These are phyloP conservation scores for Drosophila koepferae DNA, from an alignment of 2,888 invertebrate genomes.

Conservation along the genomic window DNA sequence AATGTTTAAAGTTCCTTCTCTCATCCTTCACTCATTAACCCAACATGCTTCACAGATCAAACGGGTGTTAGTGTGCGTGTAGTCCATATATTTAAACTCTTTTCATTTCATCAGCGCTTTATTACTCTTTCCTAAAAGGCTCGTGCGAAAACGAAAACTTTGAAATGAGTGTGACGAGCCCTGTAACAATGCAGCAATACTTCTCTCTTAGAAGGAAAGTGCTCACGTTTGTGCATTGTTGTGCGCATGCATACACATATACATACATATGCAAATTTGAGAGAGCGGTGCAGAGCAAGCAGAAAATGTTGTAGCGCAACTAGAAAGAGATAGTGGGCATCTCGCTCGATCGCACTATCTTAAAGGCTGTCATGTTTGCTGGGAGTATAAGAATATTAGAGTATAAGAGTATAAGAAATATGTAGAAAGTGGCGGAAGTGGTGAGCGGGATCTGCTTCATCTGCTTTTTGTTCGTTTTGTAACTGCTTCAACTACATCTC, in stretches of 20 bases:
- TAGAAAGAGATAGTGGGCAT: not conserved
- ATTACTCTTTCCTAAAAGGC: not conserved
- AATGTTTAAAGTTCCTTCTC: not conserved
- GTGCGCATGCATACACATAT: not conserved
- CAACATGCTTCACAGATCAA: not conserved
- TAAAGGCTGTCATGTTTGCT: not conserved
- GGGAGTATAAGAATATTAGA: not conserved
- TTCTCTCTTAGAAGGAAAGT: not conserved
- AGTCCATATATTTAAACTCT: not conserved
- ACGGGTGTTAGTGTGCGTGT: not conserved
- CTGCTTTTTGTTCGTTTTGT: not conserved
- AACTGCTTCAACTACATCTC: not conserved
- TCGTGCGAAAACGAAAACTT: not conserved
- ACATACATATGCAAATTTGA: not conserved
- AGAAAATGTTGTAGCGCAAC: not conserved
- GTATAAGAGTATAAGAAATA: not conserved
- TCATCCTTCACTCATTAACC: not conserved
- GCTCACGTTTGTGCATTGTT: not conserved
- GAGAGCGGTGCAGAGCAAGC: not conserved
- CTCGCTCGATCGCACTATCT: not conserved
- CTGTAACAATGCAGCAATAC: not conserved
- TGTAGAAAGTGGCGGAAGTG: not conserved
- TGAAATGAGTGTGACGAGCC: not conserved
- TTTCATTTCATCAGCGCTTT: not conserved
- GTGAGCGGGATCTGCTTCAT: not conserved